phyloP scores from a whole-genome alignment of 2,797 vertebrate genomes.

The Melanotaenia nigrans region DNA sequence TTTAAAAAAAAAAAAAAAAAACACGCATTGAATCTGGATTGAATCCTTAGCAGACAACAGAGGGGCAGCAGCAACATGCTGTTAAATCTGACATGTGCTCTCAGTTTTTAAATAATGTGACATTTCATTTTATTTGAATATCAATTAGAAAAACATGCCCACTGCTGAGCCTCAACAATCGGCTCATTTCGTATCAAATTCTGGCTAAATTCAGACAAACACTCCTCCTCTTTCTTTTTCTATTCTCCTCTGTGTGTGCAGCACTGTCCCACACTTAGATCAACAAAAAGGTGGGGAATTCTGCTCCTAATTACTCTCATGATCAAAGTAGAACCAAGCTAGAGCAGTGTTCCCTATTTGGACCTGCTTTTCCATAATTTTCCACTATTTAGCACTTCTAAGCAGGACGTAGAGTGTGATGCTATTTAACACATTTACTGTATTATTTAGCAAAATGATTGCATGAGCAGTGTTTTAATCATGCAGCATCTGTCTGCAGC shows the following conservation, averaged over 20 bases:
- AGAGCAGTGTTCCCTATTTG: constrained; percentile 1
- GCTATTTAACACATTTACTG: not conserved
- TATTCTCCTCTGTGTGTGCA: not conserved
- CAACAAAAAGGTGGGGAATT: not conserved
- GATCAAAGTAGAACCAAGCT: constrained; percentile 4
- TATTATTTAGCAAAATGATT: not conserved
- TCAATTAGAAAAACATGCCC: not conserved
- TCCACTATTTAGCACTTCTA: not conserved
- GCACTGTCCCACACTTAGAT: not conserved
- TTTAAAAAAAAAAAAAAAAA: not conserved
- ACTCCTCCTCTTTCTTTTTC: not conserved
- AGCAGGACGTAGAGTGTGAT: not conserved
- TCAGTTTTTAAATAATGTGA: not conserved
- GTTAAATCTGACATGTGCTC: not conserved
- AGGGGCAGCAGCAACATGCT: not conserved
- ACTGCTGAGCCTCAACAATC: not conserved
- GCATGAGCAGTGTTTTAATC: not conserved
- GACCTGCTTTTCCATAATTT: not conserved
- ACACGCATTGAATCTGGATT: not conserved
- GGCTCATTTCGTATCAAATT: not conserved
- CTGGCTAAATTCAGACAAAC: not conserved
- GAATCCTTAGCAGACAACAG: not conserved
- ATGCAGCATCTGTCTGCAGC: not conserved
- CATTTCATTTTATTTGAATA: not conserved
- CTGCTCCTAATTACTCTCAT: not conserved